Percentiles rank a stretch among this genome's conserved stretches.
Evolutionary conservation across 2,888 invertebrate species (phyloP).

Genomic region (Trissoscelio sp.): DNA sequence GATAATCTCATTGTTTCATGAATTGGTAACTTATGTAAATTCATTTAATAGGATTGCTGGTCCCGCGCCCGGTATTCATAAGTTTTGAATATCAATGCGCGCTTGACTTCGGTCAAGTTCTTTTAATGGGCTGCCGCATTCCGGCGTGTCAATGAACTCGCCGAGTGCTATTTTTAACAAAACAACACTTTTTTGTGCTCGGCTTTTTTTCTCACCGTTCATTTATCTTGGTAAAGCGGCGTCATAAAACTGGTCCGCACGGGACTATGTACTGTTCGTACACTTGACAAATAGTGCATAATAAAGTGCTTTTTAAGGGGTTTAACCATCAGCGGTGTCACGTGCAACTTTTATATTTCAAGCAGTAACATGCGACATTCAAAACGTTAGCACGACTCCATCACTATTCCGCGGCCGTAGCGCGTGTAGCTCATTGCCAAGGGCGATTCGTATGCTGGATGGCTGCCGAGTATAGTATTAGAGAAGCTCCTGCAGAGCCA

Average conservation of each 20-base stretch:
- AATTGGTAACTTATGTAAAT: conserved; percentile 47
- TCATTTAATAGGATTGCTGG: conserved; percentile 45
- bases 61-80: conserved; percentile 18
- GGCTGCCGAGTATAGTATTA: conserved; percentile 58
- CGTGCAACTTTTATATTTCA: conserved; percentile 64
- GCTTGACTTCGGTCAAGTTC: conserved; percentile 1
- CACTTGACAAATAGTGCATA: conserved; percentile 57
- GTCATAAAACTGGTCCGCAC: conserved; percentile 23
- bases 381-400: conserved; percentile 57
- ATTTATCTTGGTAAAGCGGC: conserved; percentile 35
- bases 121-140: conserved; percentile 31
- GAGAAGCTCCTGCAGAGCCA: conserved; percentile 53
- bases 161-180: conserved; percentile 22
- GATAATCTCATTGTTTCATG: conserved; percentile 52
- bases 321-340: conserved; percentile 57
- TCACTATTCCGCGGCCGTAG: conserved; percentile 67
- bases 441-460: conserved; percentile 69
- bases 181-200: not conserved
- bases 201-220: conserved; percentile 5
- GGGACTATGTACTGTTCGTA: conserved; percentile 11
- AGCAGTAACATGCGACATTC: conserved; percentile 57
- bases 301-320: conserved; percentile 58
- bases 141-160: conserved; percentile 30
- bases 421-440: conserved; percentile 68
- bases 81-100: conserved; percentile 39